A percentile compares a stretch with the other conserved stretches of the same genome.
Conservation (phyloP, 2,888 invertebrate species). For the Tetheella fluctuosa region DNA sequence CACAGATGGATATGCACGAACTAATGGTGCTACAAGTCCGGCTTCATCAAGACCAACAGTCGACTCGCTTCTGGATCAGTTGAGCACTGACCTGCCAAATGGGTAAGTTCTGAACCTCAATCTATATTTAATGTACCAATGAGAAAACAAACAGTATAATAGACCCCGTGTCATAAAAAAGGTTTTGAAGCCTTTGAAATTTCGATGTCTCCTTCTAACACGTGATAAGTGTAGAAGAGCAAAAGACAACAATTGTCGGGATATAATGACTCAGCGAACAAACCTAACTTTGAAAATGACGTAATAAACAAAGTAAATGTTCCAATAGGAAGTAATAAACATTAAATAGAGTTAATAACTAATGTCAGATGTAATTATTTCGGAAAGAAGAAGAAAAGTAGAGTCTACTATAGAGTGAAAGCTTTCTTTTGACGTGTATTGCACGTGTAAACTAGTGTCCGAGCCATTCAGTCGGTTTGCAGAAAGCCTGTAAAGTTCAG, state of each 20-base stretch:
- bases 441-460: too few species aligned
- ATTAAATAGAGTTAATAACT: conserved; percentile 14
- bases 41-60: conserved; percentile 89
- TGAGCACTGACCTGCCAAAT: conserved; percentile 90
- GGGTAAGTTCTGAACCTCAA: conserved; percentile 84
- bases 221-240: too few species aligned
- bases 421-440: too few species aligned
- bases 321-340: conserved; percentile 13
- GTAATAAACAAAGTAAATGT: conserved; percentile 4
- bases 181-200: too few species aligned
- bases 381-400: conserved; percentile 8
- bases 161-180: too few species aligned
- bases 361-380: conserved; percentile 11
- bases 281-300: background rate
- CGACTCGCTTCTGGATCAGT: conserved; percentile 94
- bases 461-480: too few species aligned
- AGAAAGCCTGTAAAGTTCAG: too few species aligned
- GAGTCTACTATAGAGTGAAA: too few species aligned
- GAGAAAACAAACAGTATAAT: too few species aligned
- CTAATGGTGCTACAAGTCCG: conserved; percentile 78
- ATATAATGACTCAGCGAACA: background rate
- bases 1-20: conserved; percentile 70
- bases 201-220: too few species aligned
- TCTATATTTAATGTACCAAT: background rate
- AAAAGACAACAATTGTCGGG: too few species aligned